These are phyloP conservation scores for Halocynthia aurantium DNA, from an alignment of 23 tunicate species.

Conservation along the genomic window DNA sequence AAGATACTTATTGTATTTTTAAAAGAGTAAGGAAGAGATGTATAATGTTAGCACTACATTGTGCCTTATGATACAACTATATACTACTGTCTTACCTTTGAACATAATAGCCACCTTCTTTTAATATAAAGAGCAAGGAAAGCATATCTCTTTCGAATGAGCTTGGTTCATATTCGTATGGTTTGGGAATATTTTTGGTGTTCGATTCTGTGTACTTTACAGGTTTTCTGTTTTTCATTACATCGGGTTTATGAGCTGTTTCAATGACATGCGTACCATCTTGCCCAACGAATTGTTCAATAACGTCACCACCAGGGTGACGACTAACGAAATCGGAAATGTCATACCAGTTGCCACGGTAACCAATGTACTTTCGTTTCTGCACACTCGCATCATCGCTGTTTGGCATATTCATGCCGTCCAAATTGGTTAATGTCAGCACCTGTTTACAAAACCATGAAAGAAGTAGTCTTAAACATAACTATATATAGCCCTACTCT, in stretches of 20 bases:
- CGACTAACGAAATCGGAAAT: slow-evolving; percentile 39
- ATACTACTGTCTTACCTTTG: slow-evolving; percentile 47
- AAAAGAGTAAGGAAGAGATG: too few relatives aligned
- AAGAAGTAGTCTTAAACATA: too few relatives aligned
- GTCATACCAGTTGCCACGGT: slow-evolving; percentile 86
- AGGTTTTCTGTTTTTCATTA: slow-evolving; percentile 39
- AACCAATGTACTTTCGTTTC: slow-evolving; percentile 44
- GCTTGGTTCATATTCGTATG: slow-evolving; percentile 21
- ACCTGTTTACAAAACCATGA: too few relatives aligned
- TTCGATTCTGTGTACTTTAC: slow-evolving; percentile 9
- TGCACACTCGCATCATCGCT: too few relatives aligned
- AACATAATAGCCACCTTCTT: slow-evolving; percentile 63
- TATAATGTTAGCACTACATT: too few relatives aligned
- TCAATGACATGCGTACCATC: slow-evolving; percentile 88
- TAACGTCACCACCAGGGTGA: slow-evolving; percentile 89
- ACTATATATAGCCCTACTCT: too few relatives aligned
- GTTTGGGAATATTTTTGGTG: background rate
- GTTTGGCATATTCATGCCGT: too few relatives aligned
- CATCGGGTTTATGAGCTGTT: slow-evolving; percentile 65
- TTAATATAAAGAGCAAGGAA: slow-evolving; percentile 37
- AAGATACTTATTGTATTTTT: too few relatives aligned
- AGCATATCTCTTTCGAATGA: slow-evolving; percentile 52
- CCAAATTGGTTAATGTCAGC: too few relatives aligned
- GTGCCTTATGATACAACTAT: background rate
- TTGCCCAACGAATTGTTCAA: slow-evolving; percentile 68